These are phyloP conservation scores for Nasonovia ribisnigri DNA, from an alignment of 2,888 invertebrate species.

Conservation along the genomic window DNA sequence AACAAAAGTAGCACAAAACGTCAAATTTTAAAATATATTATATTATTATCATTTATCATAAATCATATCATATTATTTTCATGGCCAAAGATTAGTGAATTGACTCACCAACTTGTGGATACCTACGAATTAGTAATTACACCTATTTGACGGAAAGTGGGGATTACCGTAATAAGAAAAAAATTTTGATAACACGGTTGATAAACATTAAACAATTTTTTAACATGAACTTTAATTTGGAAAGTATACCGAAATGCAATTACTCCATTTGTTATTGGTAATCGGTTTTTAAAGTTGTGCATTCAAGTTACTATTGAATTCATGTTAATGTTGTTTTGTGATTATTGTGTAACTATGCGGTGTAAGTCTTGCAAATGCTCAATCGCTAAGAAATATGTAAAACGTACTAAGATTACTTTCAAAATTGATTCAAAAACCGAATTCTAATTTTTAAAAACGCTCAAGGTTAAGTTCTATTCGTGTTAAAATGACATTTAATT, in stretches of 20 bases:
- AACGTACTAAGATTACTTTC: conserved; percentile 9
- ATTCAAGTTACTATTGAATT: not conserved
- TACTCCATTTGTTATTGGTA: not conserved
- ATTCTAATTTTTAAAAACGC: conserved; percentile 26
- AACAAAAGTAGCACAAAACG: too few relatives aligned
- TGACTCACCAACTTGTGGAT: conserved; percentile 24
- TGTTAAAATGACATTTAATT: conserved; percentile 45
- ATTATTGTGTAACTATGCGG: conserved; percentile 39
- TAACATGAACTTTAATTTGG: conserved; percentile 44
- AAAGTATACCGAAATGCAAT: conserved; percentile 37
- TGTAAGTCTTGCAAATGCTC: not conserved
- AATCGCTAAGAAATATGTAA: not conserved
- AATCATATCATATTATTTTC: not conserved
- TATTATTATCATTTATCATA: not conserved
- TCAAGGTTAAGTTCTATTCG: conserved; percentile 8
- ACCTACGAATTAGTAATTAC: not conserved
- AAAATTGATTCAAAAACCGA: conserved; percentile 33
- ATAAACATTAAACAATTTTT: conserved; percentile 52
- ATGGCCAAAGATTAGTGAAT: not conserved
- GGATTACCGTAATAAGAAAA: conserved; percentile 22
- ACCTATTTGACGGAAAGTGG: not conserved
- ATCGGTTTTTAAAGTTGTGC: not conserved
- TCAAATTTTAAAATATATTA: too few relatives aligned
- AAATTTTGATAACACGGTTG: conserved; percentile 49
- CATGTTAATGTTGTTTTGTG: not conserved